phyloP scores from a whole-genome alignment of 2,113 vertebrate species.

The Diadophis punctatus region DNA sequence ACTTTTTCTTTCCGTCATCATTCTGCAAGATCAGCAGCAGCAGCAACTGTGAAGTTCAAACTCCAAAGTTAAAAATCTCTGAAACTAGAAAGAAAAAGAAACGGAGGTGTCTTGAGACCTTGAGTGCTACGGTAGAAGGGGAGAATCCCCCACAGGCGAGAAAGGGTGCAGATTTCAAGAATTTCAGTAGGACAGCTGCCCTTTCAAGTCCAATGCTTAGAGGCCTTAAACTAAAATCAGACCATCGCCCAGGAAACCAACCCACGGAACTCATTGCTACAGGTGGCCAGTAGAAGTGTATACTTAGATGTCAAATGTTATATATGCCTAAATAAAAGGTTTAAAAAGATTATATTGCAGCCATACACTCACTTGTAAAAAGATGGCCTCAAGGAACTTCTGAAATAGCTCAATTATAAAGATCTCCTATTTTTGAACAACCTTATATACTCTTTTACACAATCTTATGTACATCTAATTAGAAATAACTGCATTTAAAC shows the following conservation, averaged over 20 bases:
- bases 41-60: not conserved
- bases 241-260: not conserved
- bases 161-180: not conserved
- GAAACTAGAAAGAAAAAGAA: not conserved
- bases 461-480: not conserved
- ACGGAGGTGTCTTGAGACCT: accelerated
- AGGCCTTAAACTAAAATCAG: not conserved
- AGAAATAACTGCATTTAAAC: not conserved
- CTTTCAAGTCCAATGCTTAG: not conserved
- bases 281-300: not conserved
- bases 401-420: not conserved
- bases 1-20: not conserved
- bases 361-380: not conserved
- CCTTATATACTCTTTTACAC: not conserved
- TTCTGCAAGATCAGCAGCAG: not conserved
- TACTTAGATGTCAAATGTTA: not conserved
- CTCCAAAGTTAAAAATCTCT: too few species aligned
- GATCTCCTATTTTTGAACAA: not conserved
- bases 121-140: too few species aligned
- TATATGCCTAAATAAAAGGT: not conserved
- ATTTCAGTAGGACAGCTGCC: too few species aligned
- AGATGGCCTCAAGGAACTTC: not conserved
- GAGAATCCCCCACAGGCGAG: not conserved
- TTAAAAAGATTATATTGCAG: not conserved
- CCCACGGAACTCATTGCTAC: not conserved